Evolutionary conservation across 1,140 invertebrate genomes (phyloP).

Genomic region (Drosophila lowei): DNA sequence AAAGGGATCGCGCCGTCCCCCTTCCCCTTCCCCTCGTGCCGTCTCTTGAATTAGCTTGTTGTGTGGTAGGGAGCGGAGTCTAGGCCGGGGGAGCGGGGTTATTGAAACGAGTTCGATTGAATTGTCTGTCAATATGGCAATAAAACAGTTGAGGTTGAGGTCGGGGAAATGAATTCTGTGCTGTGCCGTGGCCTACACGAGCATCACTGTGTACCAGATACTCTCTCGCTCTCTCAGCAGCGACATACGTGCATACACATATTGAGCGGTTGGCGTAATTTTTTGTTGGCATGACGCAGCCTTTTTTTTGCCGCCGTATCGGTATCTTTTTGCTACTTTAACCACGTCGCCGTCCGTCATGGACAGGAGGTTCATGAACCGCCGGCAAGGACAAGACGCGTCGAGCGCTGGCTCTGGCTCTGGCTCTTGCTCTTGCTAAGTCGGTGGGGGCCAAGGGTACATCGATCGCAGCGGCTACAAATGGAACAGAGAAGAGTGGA

Average conservation of each 20-base stretch:
- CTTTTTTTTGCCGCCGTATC: constrained; percentile 37
- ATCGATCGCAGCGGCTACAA: constrained; percentile 67
- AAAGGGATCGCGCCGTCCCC: constrained; percentile 53
- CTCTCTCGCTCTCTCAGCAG: neutral
- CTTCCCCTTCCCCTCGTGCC: constrained; percentile 8
- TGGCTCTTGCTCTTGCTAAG: constrained; percentile 10
- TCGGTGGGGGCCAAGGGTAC: constrained; percentile 20
- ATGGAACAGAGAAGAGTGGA: constrained; percentile 35
- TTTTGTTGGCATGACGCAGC: constrained; percentile 25
- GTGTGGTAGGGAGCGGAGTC: neutral
- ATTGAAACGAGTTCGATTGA: constrained; percentile 56
- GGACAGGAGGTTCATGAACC: constrained; percentile 71
- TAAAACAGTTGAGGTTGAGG: constrained; percentile 61
- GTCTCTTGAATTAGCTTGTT: constrained; percentile 12
- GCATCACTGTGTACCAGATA: too few relatives aligned
- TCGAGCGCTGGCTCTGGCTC: too few relatives aligned
- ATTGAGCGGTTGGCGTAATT: constrained; percentile 38
- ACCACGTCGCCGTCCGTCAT: constrained; percentile 64
- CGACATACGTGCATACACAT: neutral
- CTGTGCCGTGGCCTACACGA: neutral
- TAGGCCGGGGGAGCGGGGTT: constrained; percentile 10
- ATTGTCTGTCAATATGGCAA: constrained; percentile 76
- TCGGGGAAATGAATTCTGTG: constrained; percentile 31
- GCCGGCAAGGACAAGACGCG: constrained; percentile 66
- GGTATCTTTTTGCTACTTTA: constrained; percentile 58